Evolutionary conservation across 2,797 vertebrate genomes (phyloP).

Genomic region (Taenioides sp.): DNA sequence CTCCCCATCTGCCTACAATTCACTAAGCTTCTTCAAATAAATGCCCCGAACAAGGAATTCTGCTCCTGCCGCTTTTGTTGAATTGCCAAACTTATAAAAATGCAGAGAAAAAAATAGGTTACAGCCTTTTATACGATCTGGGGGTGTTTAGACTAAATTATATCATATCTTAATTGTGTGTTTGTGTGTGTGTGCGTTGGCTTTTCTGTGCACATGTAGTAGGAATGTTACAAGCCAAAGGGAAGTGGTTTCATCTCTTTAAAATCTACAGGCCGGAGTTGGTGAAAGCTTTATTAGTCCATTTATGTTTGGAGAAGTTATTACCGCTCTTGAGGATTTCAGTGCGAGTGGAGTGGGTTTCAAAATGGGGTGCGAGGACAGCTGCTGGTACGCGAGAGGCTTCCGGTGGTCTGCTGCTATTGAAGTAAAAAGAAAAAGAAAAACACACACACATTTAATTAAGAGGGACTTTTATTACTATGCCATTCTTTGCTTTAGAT

Average conservation of each 20-base stretch:
- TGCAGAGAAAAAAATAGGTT: constrained; percentile 28
- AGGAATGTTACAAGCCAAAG: constrained; percentile 54
- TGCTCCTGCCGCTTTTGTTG: constrained; percentile 48
- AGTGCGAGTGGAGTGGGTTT: constrained; percentile 1
- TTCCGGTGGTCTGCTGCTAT: not conserved
- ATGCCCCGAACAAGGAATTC: constrained; percentile 56
- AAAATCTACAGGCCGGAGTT: constrained; percentile 41
- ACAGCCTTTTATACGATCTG: constrained; percentile 49
- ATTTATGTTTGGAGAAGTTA: constrained; percentile 20
- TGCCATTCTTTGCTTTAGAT: no score
- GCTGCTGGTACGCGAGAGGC: not conserved
- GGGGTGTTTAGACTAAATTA: constrained; percentile 49
- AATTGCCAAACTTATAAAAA: constrained; percentile 53
- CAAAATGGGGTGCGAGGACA: not conserved
- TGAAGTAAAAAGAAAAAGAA: not conserved
- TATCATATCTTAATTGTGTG: constrained; percentile 50
- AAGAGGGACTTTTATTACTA: not conserved
- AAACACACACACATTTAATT: not conserved
- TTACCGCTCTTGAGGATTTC: constrained; percentile 15
- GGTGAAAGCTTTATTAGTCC: constrained; percentile 36
- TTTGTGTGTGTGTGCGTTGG: constrained; percentile 9
- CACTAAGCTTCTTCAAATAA: constrained; percentile 53
- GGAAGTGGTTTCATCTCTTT: constrained; percentile 50
- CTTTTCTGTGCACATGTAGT: constrained; percentile 23
- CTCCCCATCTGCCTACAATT: constrained; percentile 68